Percentiles rank a stretch among this genome's conserved stretches.
These are phyloP conservation scores for Tenualosa ilisha DNA, from an alignment of 2,797 vertebrate species.

Conservation along the genomic window DNA sequence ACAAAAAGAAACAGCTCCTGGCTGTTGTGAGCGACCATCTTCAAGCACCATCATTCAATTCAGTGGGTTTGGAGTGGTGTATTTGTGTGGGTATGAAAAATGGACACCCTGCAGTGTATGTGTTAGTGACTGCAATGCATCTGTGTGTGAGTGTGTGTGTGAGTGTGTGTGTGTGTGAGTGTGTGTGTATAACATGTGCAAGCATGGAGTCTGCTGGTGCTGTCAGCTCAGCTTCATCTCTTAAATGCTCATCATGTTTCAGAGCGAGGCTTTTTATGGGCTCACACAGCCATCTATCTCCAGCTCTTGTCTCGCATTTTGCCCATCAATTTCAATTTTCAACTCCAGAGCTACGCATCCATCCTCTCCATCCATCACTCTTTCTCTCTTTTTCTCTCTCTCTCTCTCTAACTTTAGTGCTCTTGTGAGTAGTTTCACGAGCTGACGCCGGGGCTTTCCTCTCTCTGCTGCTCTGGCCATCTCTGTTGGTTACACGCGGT, in stretches of 20 bases:
- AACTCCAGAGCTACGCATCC: neutral
- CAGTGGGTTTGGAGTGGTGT: neutral
- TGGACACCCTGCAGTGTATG: neutral
- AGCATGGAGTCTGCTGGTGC: neutral
- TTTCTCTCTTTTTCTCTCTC: neutral
- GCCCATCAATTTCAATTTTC: neutral
- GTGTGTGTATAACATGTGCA: neutral
- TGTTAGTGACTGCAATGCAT: neutral
- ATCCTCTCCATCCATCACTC: neutral
- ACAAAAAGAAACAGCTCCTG: neutral
- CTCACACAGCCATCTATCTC: neutral
- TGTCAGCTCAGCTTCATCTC: neutral
- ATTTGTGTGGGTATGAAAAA: neutral
- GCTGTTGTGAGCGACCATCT: neutral
- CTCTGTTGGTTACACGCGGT: neutral
- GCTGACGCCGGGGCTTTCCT: neutral
- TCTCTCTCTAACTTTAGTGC: neutral
- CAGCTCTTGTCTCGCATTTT: neutral
- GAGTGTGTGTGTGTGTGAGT: neutral
- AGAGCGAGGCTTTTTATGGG: neutral
- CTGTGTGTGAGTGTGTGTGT: neutral
- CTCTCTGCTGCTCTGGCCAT: neutral
- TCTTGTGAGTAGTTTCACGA: neutral
- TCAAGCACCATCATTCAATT: neutral
- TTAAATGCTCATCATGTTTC: conserved; percentile 13